Evolutionary conservation across 2,113 vertebrate genomes (phyloP).

Genomic region (Mola mola): DNA sequence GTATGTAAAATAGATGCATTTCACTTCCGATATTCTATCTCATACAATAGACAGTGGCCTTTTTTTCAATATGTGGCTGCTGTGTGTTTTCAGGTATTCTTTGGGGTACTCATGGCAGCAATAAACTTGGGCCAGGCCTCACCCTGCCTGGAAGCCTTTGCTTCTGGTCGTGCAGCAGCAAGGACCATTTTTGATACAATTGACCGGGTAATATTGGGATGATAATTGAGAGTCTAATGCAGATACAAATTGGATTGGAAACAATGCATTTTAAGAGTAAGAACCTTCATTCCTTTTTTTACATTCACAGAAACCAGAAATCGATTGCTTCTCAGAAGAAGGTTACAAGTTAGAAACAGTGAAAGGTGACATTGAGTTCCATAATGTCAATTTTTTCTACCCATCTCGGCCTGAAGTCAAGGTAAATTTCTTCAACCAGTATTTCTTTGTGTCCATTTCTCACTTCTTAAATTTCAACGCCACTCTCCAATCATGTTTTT

Average conservation of each 20-base stretch:
- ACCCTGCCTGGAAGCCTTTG: slow-evolving; percentile 81
- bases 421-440: slow-evolving; percentile 48
- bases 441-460: not conserved
- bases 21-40: not conserved
- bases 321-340: slow-evolving; percentile 82
- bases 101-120: slow-evolving; percentile 81
- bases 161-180: slow-evolving; percentile 81
- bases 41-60: not conserved
- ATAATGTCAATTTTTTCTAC: slow-evolving; percentile 77
- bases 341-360: slow-evolving; percentile 80
- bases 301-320: slow-evolving; percentile 75
- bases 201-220: slow-evolving; percentile 73
- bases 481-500: not conserved
- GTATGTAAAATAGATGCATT: slow-evolving; percentile 45
- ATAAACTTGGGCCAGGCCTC: slow-evolving; percentile 81
- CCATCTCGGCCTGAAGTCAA: slow-evolving; percentile 81
- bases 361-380: slow-evolving; percentile 83
- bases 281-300: slow-evolving; percentile 10
- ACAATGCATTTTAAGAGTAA: not conserved
- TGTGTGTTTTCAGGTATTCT: slow-evolving; percentile 77
- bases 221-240: not conserved
- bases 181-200: slow-evolving; percentile 82
- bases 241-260: not conserved
- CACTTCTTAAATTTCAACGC: not conserved
- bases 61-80: not conserved